Conservation (phyloP, 2,888 invertebrate species). For the Cryptus viduatorius region DNA sequence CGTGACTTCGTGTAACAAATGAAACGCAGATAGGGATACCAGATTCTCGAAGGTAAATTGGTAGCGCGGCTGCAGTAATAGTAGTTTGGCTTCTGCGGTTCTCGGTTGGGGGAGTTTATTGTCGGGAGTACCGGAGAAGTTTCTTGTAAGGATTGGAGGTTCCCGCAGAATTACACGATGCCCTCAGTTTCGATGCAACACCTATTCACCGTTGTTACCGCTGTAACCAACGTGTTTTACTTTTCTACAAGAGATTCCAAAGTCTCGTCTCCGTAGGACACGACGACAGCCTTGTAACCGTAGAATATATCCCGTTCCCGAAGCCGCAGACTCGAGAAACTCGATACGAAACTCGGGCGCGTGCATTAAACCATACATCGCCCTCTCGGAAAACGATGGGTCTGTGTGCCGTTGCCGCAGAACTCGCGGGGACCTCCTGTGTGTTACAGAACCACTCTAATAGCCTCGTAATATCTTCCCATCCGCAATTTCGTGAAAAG, state of each 20-base stretch:
- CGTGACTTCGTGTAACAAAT: constrained; percentile 9
- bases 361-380: constrained; percentile 9
- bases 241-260: neutral
- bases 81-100: neutral
- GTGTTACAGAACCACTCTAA: constrained; percentile 1
- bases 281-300: neutral
- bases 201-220: neutral
- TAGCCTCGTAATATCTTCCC: constrained; percentile 21
- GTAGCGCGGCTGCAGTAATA: neutral
- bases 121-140: neutral
- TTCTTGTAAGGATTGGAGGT: neutral
- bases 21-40: neutral
- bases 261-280: neutral
- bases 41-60: constrained; percentile 12
- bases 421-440: neutral
- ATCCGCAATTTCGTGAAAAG: neutral
- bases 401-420: neutral
- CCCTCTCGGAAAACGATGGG: neutral
- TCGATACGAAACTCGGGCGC: constrained; percentile 44
- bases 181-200: neutral
- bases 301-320: neutral
- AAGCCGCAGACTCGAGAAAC: constrained; percentile 53
- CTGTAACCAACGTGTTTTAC: neutral
- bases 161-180: constrained; percentile 4
- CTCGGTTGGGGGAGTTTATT: neutral